phyloP scores from a whole-genome alignment of 2,113 vertebrate species.

The Corythoichthys intestinalis region DNA sequence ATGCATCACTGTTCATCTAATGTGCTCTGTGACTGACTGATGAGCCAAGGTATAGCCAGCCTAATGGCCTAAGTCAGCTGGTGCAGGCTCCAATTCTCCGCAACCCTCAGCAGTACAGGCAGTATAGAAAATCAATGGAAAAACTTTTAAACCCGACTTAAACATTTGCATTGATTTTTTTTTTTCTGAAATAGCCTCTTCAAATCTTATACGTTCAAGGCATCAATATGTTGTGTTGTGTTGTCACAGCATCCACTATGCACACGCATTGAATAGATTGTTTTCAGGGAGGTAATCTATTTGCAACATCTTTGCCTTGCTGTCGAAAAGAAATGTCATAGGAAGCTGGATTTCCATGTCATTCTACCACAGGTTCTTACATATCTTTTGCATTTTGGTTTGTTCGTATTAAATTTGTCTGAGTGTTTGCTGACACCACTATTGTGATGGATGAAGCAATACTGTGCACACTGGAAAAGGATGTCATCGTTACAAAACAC shows the following conservation, averaged over 20 bases:
- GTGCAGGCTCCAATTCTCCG: too few species aligned
- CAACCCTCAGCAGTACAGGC: too few species aligned
- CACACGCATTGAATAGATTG: constrained; percentile 61
- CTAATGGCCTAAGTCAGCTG: too few species aligned
- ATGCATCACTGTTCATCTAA: too few species aligned
- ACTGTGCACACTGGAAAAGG: background rate
- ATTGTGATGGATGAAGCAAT: constrained; percentile 8
- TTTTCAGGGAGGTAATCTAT: constrained; percentile 51
- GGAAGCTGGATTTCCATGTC: constrained; percentile 27
- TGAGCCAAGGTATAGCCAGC: too few species aligned
- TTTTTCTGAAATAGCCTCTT: too few species aligned
- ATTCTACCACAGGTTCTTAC: constrained; percentile 42
- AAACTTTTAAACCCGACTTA: too few species aligned
- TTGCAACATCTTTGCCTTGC: constrained; percentile 28
- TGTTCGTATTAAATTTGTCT: constrained; percentile 3
- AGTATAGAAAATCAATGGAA: too few species aligned
- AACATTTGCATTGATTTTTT: background rate
- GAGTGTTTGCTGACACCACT: background rate
- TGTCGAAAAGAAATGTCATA: constrained; percentile 53
- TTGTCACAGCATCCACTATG: constrained; percentile 35
- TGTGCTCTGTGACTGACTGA: too few species aligned
- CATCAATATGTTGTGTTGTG: constrained; percentile 31
- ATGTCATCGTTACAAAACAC: background rate
- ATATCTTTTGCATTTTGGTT: constrained; percentile 2
- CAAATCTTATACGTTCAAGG: constrained; percentile 35